A percentile compares a stretch with the other conserved stretches of the same genome.
These are phyloP conservation scores for Xylota segnis DNA, from an alignment of 2,888 invertebrate species.

Conservation along the genomic window DNA sequence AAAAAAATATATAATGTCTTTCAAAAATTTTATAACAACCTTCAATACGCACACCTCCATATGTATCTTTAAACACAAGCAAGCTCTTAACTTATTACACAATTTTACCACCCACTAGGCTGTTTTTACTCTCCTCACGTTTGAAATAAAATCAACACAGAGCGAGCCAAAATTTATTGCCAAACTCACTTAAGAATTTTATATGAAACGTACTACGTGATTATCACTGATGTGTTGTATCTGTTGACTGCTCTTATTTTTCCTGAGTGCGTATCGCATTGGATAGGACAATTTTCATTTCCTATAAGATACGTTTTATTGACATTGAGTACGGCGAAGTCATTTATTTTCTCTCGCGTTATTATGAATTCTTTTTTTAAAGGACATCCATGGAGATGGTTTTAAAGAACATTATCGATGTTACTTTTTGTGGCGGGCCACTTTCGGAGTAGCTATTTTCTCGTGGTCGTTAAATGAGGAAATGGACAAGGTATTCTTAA, in stretches of 20 bases:
- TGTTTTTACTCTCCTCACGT: not conserved
- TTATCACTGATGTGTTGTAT: conserved; percentile 19
- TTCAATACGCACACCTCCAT: not conserved
- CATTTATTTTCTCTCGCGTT: conserved; percentile 22
- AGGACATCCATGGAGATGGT: not conserved
- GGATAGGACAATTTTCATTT: conserved; percentile 31
- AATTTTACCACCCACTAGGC: not conserved
- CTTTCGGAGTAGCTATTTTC: not conserved
- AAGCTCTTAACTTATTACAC: not conserved
- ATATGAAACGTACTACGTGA: conserved; percentile 31
- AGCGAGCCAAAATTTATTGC: conserved; percentile 30
- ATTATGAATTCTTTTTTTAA: not conserved
- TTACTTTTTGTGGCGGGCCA: not conserved
- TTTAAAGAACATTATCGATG: not conserved
- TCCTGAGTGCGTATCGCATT: conserved; percentile 6
- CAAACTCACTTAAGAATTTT: conserved; percentile 39
- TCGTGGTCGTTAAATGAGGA: not conserved
- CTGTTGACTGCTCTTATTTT: conserved; percentile 16
- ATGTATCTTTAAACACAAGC: not conserved
- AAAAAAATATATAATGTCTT: not conserved
- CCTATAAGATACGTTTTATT: conserved; percentile 37
- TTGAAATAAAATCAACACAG: conserved; percentile 18
- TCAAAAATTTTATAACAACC: not conserved
- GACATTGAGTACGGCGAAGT: conserved; percentile 27
- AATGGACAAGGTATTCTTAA: not conserved